Percentiles rank a stretch among this genome's conserved stretches.
phyloP scores from a whole-genome alignment of 1,140 invertebrate genomes.

The Hyposmocoma kahamanoa region DNA sequence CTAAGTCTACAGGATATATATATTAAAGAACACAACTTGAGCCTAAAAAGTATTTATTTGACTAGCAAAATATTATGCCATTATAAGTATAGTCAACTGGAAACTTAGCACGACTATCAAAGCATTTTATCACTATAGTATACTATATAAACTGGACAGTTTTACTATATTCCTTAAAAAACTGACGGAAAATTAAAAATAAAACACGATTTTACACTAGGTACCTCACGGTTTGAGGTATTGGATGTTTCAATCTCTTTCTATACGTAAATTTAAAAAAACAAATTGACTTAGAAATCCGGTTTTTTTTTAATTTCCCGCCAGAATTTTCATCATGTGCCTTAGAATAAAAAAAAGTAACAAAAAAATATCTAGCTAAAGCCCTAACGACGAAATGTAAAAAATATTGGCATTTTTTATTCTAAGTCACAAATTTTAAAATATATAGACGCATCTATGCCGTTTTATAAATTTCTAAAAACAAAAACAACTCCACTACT shows the following conservation, averaged over 20 bases:
- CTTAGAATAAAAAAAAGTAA: background rate
- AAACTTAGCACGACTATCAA: slow-evolving; percentile 33
- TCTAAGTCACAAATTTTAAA: background rate
- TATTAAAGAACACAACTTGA: no score
- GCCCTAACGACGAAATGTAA: background rate
- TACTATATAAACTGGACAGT: slow-evolving; percentile 38
- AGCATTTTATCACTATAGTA: slow-evolving; percentile 30
- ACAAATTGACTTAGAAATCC: background rate
- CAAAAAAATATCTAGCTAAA: background rate
- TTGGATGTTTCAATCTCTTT: background rate
- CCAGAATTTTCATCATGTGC: background rate
- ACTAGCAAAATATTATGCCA: slow-evolving; percentile 36
- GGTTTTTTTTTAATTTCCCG: background rate
- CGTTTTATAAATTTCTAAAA: background rate
- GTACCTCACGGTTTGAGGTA: background rate
- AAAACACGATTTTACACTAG: slow-evolving; percentile 8
- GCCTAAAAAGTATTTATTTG: slow-evolving; percentile 56
- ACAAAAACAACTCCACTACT: no score
- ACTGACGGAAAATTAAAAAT: slow-evolving; percentile 9
- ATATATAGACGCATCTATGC: background rate
- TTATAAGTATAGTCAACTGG: slow-evolving; percentile 32
- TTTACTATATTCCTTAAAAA: slow-evolving; percentile 18
- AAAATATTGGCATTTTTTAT: slow-evolving; percentile 5
- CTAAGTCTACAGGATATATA: no score
- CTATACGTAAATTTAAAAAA: background rate